These are phyloP conservation scores for Cylloceria caligata DNA, from an alignment of 2,888 invertebrate genomes.

Conservation along the genomic window DNA sequence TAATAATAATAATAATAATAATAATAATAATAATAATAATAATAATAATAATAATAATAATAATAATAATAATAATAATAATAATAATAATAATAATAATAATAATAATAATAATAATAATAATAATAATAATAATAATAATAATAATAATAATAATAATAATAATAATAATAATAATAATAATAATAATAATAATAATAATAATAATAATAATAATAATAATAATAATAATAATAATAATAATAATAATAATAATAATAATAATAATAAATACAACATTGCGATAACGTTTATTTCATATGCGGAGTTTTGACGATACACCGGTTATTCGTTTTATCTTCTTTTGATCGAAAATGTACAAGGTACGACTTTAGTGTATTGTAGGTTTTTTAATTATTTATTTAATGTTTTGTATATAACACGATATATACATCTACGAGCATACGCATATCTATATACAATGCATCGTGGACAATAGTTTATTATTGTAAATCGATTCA, in stretches of 20 bases:
- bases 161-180: slow-evolving; percentile 75
- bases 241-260: slow-evolving; percentile 40
- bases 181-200: slow-evolving; percentile 71
- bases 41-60: slow-evolving; percentile 79
- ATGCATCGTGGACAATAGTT: slow-evolving; percentile 56
- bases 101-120: slow-evolving; percentile 39
- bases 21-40: slow-evolving; percentile 44
- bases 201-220: slow-evolving; percentile 74
- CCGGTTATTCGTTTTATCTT: slow-evolving; percentile 58
- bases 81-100: slow-evolving; percentile 79
- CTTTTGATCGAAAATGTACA: slow-evolving; percentile 71
- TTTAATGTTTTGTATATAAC: slow-evolving; percentile 60
- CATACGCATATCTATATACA: slow-evolving; percentile 64
- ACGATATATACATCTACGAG: slow-evolving; percentile 67
- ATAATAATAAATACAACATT: slow-evolving; percentile 77
- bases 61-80: slow-evolving; percentile 40
- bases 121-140: slow-evolving; percentile 77
- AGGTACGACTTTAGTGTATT: slow-evolving; percentile 61
- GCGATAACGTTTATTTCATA: slow-evolving; percentile 39
- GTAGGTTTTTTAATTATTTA: slow-evolving; percentile 1
- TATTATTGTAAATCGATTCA: slow-evolving; percentile 14
- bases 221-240: slow-evolving; percentile 76
- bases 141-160: slow-evolving; percentile 64
- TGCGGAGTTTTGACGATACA: slow-evolving; percentile 48
- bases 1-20: slow-evolving; percentile 76